Evolutionary conservation across 2,113 vertebrate species (phyloP).

Genomic region (Cyanoramphus novaezelandiae): DNA sequence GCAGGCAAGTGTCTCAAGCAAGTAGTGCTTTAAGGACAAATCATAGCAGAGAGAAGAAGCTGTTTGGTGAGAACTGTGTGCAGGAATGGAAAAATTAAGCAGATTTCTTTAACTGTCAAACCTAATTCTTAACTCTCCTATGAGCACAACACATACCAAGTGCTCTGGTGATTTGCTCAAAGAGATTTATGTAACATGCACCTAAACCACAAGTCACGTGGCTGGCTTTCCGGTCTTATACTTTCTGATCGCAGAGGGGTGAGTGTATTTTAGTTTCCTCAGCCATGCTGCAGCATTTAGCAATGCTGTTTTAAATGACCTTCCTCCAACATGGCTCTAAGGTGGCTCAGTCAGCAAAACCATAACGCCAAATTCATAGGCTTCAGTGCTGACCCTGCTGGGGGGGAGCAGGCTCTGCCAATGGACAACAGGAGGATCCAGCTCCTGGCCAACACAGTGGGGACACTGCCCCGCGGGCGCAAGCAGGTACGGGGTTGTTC

Average conservation of each 20-base stretch:
- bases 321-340: slow-evolving; percentile 78
- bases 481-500: slow-evolving; percentile 77
- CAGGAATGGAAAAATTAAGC: slow-evolving; percentile 12
- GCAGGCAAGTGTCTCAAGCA: not conserved
- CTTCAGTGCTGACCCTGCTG: slow-evolving; percentile 46
- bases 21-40: not conserved
- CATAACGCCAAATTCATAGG: slow-evolving; percentile 62
- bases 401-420: slow-evolving; percentile 39
- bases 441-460: slow-evolving; percentile 53
- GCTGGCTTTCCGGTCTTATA: slow-evolving; percentile 74
- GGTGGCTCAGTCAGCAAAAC: slow-evolving; percentile 66
- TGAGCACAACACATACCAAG: not conserved
- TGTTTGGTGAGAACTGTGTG: not conserved
- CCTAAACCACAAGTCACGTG: slow-evolving; percentile 85
- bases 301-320: slow-evolving; percentile 44
- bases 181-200: slow-evolving; percentile 66
- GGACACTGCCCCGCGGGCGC: slow-evolving; percentile 74
- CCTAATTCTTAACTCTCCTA: not conserved
- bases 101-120: slow-evolving; percentile 42
- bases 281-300: slow-evolving; percentile 12
- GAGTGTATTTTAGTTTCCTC: slow-evolving; percentile 43
- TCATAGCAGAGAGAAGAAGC: slow-evolving; percentile 29
- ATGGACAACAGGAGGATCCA: slow-evolving; percentile 70
- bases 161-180: slow-evolving; percentile 51
- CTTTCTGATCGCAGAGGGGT: slow-evolving; percentile 38